These are phyloP conservation scores for Gorilla gorilla DNA, from an alignment of 2,113 vertebrate genomes.

Conservation along the genomic window DNA sequence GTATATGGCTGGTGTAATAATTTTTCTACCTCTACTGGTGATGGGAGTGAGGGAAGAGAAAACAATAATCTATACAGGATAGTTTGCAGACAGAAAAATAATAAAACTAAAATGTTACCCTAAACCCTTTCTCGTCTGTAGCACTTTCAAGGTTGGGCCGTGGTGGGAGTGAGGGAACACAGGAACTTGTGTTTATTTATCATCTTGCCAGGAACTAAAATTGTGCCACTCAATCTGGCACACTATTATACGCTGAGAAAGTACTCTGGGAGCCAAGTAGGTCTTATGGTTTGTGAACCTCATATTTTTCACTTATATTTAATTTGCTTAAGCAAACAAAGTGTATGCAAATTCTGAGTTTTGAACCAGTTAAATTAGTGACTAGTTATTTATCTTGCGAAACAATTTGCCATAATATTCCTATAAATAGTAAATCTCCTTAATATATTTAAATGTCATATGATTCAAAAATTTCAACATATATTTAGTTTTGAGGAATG, in stretches of 20 bases:
- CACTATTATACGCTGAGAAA: not conserved
- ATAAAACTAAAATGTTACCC: not conserved
- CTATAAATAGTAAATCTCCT: not conserved
- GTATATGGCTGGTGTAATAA: not conserved
- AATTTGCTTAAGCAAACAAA: slow-evolving; percentile 32
- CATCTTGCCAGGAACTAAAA: not conserved
- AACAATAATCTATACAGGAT: not conserved
- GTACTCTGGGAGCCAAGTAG: not conserved
- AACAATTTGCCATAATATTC: slow-evolving; percentile 1
- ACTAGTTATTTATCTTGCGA: slow-evolving; percentile 33
- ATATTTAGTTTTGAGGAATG: not conserved
- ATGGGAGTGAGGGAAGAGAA: not conserved
- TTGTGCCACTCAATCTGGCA: not conserved
- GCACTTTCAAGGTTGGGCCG: not conserved
- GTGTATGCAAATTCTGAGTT: not conserved
- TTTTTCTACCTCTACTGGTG: not conserved
- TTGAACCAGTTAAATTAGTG: slow-evolving; percentile 4
- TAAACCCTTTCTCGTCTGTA: not conserved
- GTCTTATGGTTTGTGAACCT: not conserved
- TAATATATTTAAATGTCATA: not conserved
- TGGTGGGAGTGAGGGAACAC: not conserved
- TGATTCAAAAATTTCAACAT: not conserved
- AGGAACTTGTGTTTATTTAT: not conserved
- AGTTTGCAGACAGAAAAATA: not conserved
- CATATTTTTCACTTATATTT: not conserved